Evolutionary conservation across 2,888 invertebrate species (phyloP).

Genomic region (Trichopria drosophilae): DNA sequence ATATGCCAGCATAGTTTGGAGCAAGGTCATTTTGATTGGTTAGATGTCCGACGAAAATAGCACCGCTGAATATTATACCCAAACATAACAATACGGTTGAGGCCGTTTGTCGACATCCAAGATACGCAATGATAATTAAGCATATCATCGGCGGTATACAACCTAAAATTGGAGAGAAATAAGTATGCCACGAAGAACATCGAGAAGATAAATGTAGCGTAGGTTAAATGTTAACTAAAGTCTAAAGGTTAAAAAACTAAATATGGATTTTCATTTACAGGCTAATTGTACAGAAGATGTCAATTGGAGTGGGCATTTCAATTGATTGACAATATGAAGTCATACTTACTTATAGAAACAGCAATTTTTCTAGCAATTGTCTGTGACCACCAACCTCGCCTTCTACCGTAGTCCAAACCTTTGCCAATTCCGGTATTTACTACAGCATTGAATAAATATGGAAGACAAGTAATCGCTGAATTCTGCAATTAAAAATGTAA

Average conservation of each 20-base stretch:
- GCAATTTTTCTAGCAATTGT: constrained; percentile 51
- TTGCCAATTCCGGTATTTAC: constrained; percentile 47
- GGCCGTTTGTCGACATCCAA: constrained; percentile 44
- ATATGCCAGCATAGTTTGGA: constrained; percentile 54
- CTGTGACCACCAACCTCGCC: constrained; percentile 47
- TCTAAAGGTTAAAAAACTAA: no score
- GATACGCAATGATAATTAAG: constrained; percentile 46
- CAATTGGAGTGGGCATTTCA: background rate
- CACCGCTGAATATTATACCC: constrained; percentile 49
- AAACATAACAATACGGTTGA: constrained; percentile 44
- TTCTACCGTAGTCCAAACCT: constrained; percentile 48
- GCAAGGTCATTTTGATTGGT: constrained; percentile 54
- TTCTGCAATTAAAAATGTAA: constrained; percentile 40
- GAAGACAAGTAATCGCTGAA: constrained; percentile 46
- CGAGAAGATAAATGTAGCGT: no score
- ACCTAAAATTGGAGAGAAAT: no score
- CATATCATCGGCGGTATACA: constrained; percentile 47
- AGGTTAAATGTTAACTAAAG: no score
- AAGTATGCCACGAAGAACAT: no score
- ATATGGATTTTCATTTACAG: no score
- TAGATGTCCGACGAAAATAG: constrained; percentile 53
- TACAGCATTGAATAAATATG: constrained; percentile 49
- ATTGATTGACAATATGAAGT: background rate
- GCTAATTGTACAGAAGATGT: background rate
- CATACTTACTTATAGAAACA: constrained; percentile 49